Evolutionary conservation across 1,140 invertebrate genomes (phyloP), one percentile per base, ranked within the genome.

Genomic region (Druon quercuslanigerum): DNA sequence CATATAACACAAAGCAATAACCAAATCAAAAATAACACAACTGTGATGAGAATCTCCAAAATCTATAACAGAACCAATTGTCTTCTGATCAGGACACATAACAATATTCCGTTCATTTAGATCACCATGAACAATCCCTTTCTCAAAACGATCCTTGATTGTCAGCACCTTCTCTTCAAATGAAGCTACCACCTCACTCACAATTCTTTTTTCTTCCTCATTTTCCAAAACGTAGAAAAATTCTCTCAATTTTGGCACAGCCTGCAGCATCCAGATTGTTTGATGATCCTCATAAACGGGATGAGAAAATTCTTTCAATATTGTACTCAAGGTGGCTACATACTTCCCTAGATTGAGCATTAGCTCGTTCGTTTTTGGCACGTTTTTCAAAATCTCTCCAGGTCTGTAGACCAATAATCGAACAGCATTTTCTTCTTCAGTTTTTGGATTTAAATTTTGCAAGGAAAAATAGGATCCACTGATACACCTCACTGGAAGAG

Each of bases 21-120:
- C 96, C 51, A 98, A 83, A 83, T 98, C 97, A 88, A 97, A 98
- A 19, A 98, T 87, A 50, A 94, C 93, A 84, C 93, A 96, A 0
- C 94, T 94, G 72, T 92, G 89, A 52, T 96, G 95, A 1, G 94
- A 93, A 88, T 98, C 97, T 0, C 95, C 95, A 87, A 97, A 97
- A 91, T 98, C 97, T 12, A 98, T 93, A 40, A 98, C 89, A 50
- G 84, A 93, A 81, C 84, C 56, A 7, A 92, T 73, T 6, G 84
- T 77, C 51, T 86, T 87, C 9, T 87, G 88, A 0, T 88, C 84
- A 2, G 86, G 52, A 60, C 88, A 90, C 0, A 97, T 94, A 1
- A 98, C 86, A 16, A 98, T 93, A 90, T 98, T 98, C 85, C 96
- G 95, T 84, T 98, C 97, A 85, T 98, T 98, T 50, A 97, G 92